Conservation (phyloP, 2,113 vertebrate genomes). For the Megalops atlanticus region DNA sequence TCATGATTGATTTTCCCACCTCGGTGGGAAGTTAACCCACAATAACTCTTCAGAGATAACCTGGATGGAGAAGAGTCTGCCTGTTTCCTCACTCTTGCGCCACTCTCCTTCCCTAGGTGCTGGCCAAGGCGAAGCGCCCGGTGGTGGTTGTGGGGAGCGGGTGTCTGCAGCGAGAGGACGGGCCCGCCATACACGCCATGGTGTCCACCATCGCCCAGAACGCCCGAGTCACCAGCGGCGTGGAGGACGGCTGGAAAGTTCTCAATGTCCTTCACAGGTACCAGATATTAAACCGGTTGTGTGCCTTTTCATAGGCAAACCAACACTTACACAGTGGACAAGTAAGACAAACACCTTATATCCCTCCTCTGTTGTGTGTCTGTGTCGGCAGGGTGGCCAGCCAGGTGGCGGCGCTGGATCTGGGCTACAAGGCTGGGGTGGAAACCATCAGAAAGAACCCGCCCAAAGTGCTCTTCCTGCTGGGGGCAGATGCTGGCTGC, state of each 20-base stretch:
- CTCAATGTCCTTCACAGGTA: constrained; percentile 96
- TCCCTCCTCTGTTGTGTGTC: neutral
- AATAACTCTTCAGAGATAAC: too few relatives aligned
- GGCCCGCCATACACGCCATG: constrained; percentile 82
- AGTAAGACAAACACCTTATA: too few relatives aligned
- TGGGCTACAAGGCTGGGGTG: constrained; percentile 94
- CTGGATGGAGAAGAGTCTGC: too few relatives aligned
- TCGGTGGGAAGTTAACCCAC: too few relatives aligned
- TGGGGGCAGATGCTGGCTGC: constrained; percentile 90
- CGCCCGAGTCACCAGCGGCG: constrained; percentile 76
- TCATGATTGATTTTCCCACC: too few relatives aligned
- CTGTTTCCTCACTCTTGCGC: too few relatives aligned
- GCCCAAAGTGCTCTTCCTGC: constrained; percentile 88
- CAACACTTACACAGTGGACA: neutral
- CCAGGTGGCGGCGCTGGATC: constrained; percentile 94
- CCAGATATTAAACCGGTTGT: neutral
- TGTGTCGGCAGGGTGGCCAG: constrained; percentile 81
- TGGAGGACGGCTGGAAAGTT: constrained; percentile 87
- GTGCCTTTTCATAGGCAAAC: neutral
- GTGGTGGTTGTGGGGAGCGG: constrained; percentile 90
- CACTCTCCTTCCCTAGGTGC: constrained; percentile 75
- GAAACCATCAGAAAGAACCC: constrained; percentile 85
- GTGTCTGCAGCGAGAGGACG: constrained; percentile 85
- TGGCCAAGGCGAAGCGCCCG: constrained; percentile 81
- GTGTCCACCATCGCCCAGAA: constrained; percentile 87